Base-by-base conservation (phyloP, 2,888 invertebrate genomes). In the Cactoblastis cactorum region DNA sequence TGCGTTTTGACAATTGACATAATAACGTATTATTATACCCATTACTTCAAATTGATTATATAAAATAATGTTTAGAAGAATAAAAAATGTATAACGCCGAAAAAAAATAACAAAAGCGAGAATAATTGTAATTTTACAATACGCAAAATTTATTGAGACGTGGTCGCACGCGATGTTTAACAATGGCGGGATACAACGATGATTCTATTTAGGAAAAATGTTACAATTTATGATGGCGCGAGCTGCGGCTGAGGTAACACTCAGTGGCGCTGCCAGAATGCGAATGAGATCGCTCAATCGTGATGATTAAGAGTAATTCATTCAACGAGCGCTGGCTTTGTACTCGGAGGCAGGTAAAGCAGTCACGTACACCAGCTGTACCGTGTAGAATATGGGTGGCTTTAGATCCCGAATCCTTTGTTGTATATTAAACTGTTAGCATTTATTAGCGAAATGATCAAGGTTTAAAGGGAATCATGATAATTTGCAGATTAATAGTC, bases 261-360 rank as follows among this genome's bases (percentile, higher is more conserved):
- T 15, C 48, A 47, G 56, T 52, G 58, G 33, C 62, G 60, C 55
- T 15, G 14, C 12, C 53, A 45, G 66, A 66, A 68, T 74, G 51
- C 58, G 59, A 66, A 69, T 68, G 61, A 68, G 61, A 48, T 39
- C 55, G 58, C 55, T 63, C 64, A 68, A 69, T 64, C 56, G 59
- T 61, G 63, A 65, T 66, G 66, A 71, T 71, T 67, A 69, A 72
- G 69, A 66, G 70, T 69, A 70, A 69, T 71, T 74, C 69, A 71
- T 73, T 73, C 69, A 61, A 65, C 62, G 62, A 66, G 67, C 65
- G 62, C 62, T 61, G 66, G 58, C 57, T 59, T 57, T 61, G 61
- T 57, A 61, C 58, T 53, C 54, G 50, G 53, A 54, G 52, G 45
- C 51, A 52, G 54, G 67, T 63, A 71, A 72, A 62, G 62, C 67